Base-by-base conservation (phyloP, 2,888 invertebrate genomes). In the Pandemis heparana region DNA sequence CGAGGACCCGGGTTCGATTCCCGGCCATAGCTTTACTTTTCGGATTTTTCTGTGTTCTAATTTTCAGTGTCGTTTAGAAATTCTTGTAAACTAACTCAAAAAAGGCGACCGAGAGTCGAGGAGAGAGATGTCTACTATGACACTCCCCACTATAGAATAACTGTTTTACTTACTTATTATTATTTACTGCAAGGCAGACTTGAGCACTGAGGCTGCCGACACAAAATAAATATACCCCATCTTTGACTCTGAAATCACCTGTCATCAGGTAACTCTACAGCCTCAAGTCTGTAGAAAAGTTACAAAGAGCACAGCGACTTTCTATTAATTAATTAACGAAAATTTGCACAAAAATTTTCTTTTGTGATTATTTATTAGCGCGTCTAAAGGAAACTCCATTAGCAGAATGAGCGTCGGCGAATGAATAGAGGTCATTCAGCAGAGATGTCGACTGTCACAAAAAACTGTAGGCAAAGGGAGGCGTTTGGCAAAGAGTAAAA, bases 361-460 rank as follows among this genome's bases (percentile, higher is more conserved):
- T 86, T 85, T 78, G 79, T 80, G 82, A 88, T 84, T 91, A 88
- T 89, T 90, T 89, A 90, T 89, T 89, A 86, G 84, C 87, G 89
- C 88, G 86, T 88, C 87, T 83, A 91, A 91, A 91, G 89, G 90
- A 90, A 87, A 89, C 87, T 90, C 94, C 93, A 93, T 94, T 93
- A 93, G 91, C 79, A 85, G 87, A 92, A 92, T 92, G 93, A 92
- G 85, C 86, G 85, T 81, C 84, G 84, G 81, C 83, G 83, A 83
- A 86, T 90, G 92, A 92, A 92, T 89, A 85, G 85, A 86, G 89
- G 89, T 89, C 89, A 91, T 92, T 92, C 89, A 88, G 79, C 65
- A 75, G 79, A 86, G 86, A 87, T 85, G 88, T 87, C 86, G 87
- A 82, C 86, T 87, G 88, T 87, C 87, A 85, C 87, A 82, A 86